Evolutionary conservation across 2,113 vertebrate species (phyloP).

Genomic region (Pardalotus punctatus): DNA sequence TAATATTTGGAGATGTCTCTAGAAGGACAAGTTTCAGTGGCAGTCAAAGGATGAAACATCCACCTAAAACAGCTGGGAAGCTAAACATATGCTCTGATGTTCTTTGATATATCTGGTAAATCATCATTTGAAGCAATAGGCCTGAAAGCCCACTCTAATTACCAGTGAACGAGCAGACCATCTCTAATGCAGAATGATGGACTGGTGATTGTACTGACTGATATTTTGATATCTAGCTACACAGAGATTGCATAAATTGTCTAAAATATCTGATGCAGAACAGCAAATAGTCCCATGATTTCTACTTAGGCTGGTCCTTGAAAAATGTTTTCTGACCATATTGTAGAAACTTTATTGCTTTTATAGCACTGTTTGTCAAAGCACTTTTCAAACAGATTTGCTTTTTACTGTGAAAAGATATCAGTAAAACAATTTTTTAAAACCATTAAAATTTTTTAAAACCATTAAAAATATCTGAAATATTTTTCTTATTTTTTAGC

Average conservation of each 20-base stretch:
- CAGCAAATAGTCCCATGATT: neutral
- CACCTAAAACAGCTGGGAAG: neutral
- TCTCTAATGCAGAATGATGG: neutral
- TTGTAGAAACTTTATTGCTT: neutral
- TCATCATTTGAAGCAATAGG: neutral
- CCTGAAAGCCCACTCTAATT: neutral
- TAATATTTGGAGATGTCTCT: neutral
- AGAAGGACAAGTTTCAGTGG: neutral
- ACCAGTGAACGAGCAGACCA: neutral
- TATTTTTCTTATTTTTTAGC: neutral
- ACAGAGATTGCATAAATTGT: neutral
- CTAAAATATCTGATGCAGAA: neutral
- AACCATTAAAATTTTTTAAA: neutral
- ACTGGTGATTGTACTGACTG: neutral
- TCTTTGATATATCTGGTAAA: neutral
- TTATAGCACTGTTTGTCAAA: neutral
- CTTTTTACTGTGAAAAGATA: neutral
- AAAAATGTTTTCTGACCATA: neutral
- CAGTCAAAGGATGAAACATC: neutral
- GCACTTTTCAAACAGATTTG: neutral
- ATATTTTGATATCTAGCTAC: neutral
- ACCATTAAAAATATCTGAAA: neutral
- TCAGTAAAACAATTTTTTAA: neutral
- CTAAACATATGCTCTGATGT: neutral
- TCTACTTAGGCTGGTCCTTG: neutral